A percentile compares a stretch with the other conserved stretches of the same genome.
phyloP scores from a whole-genome alignment of 2,797 vertebrate genomes.

The Vespertilio murinus region DNA sequence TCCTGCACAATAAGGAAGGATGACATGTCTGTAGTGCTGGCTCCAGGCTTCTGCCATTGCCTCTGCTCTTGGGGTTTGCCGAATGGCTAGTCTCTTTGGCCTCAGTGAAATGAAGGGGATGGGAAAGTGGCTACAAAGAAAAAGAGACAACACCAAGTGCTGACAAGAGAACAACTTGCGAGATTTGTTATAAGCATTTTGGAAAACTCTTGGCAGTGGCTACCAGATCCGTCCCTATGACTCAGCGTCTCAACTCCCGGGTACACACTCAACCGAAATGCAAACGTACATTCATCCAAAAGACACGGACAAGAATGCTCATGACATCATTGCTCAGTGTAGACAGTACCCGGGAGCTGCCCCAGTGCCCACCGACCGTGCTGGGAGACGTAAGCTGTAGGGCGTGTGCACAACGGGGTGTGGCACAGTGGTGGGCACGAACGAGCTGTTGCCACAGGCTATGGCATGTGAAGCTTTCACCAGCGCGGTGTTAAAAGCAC shows the following conservation, averaged over 20 bases:
- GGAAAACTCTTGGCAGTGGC: neutral
- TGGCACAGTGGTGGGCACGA: too few species aligned
- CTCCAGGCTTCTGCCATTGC: fast-evolving
- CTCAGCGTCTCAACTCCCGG: neutral
- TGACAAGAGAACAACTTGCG: neutral
- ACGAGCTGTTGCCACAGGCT: neutral
- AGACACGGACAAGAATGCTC: neutral
- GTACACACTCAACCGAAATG: neutral
- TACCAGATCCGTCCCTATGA: fast-evolving
- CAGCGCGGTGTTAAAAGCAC: fast-evolving
- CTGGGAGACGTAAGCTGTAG: neutral
- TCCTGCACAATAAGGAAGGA: neutral
- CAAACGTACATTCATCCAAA: neutral
- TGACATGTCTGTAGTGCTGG: neutral
- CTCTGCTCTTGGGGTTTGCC: neutral
- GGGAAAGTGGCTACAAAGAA: neutral
- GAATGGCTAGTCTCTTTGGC: neutral
- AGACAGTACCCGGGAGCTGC: neutral
- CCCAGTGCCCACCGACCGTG: fast-evolving
- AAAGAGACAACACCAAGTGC: neutral
- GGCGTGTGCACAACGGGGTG: fast-evolving
- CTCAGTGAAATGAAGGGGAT: neutral
- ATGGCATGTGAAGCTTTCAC: neutral
- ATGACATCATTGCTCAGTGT: fast-evolving
- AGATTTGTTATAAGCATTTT: fast-evolving